A percentile compares a stretch with the other conserved stretches of the same genome.
Evolutionary conservation across 2,797 vertebrate genomes (phyloP).

Genomic region (Astyanax mexicanus): DNA sequence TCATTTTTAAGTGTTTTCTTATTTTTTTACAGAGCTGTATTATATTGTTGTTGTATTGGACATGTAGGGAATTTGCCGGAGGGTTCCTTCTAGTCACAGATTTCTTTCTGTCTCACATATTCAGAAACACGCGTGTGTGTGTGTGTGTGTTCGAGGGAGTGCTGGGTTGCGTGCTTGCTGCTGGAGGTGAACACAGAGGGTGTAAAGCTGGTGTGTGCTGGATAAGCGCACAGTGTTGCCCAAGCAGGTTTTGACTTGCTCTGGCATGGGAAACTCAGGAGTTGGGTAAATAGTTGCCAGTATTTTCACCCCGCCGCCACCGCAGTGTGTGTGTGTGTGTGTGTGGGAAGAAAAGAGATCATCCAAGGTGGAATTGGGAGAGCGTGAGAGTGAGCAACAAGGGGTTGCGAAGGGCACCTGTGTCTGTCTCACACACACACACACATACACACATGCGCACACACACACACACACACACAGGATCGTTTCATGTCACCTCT

Average conservation of each 20-base stretch:
- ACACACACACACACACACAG: slow-evolving; percentile 57
- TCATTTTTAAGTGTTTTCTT: too few relatives aligned
- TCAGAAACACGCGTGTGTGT: slow-evolving; percentile 9
- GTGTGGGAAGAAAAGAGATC: slow-evolving; percentile 50
- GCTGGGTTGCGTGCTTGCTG: slow-evolving; percentile 34
- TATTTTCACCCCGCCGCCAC: slow-evolving; percentile 69
- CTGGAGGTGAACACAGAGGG: slow-evolving; percentile 31
- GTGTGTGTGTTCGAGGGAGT: slow-evolving; percentile 13
- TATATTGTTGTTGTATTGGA: too few relatives aligned
- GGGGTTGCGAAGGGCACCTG: slow-evolving; percentile 70
- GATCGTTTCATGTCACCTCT: slow-evolving; percentile 36
- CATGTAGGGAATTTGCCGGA: too few relatives aligned
- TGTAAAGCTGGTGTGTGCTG: slow-evolving; percentile 22
- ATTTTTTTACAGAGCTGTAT: too few relatives aligned
- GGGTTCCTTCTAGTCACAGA: slow-evolving; percentile 34
- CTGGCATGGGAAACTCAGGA: slow-evolving; percentile 78
- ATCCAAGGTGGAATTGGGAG: slow-evolving; percentile 54
- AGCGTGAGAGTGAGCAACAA: slow-evolving; percentile 55
- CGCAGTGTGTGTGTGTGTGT: slow-evolving; percentile 25
- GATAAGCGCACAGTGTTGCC: slow-evolving; percentile 70
- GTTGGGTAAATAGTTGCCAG: slow-evolving; percentile 77
- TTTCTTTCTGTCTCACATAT: slow-evolving; percentile 5
- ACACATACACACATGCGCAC: too few relatives aligned
- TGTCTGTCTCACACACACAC: slow-evolving; percentile 64
- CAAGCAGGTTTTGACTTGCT: slow-evolving; percentile 82